Conservation (phyloP, 2,113 vertebrate genomes). For the mouse (Mus musculus) region GRCm39 chr5:112653501-112654000, state of each 20-base stretch:
- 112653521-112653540: constrained; percentile 5
- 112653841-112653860: neutral
- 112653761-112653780: neutral
- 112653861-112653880: neutral
- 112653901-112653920: neutral
- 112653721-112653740: neutral
- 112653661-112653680: constrained; percentile 19
- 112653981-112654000: neutral
- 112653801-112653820: neutral
- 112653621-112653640: constrained; percentile 87
- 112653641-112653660: constrained; percentile 78
- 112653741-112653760: neutral
- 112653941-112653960: rapidly evolving
- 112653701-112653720: neutral
- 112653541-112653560: constrained; percentile 30
- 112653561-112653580: constrained; percentile 34
- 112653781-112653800: neutral
- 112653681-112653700: neutral
- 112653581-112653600: constrained; percentile 70
- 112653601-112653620: constrained; percentile 67
- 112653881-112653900: neutral
- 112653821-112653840: neutral
- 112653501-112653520: neutral
- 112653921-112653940: neutral
- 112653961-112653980: neutral